Evolutionary conservation across 2,113 vertebrate species (phyloP).

Genomic region (Hypomesus transpacificus): DNA sequence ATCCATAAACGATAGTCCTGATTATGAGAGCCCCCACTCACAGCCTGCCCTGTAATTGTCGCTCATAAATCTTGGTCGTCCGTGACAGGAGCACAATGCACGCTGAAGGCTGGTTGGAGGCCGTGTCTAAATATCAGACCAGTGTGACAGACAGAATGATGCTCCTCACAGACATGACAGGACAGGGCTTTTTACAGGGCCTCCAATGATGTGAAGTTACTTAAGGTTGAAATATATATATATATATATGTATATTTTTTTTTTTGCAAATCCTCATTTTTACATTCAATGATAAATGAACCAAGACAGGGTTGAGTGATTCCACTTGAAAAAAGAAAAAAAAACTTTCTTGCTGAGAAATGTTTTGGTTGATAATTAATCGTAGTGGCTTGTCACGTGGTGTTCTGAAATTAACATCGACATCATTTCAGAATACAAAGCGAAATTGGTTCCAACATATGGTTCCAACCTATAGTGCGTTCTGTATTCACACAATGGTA

Average conservation of each 20-base stretch:
- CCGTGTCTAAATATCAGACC: constrained; percentile 88
- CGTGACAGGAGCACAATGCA: constrained; percentile 93
- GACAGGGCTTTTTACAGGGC: constrained; percentile 83
- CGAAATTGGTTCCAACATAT: no score
- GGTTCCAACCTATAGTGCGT: no score
- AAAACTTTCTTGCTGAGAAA: not conserved
- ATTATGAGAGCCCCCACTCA: constrained; percentile 82
- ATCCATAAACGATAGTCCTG: constrained; percentile 97
- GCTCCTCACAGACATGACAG: constrained; percentile 86
- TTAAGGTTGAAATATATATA: constrained; percentile 36
- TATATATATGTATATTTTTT: constrained; percentile 77
- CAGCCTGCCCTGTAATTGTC: constrained; percentile 91
- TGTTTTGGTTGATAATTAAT: not conserved
- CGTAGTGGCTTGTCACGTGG: not conserved
- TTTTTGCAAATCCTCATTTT: constrained; percentile 61
- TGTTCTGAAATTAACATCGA: not conserved
- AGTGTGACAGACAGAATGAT: constrained; percentile 84
- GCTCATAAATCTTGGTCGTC: constrained; percentile 94
- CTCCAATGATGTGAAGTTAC: constrained; percentile 88
- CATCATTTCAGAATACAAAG: no score
- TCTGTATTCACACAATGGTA: no score
- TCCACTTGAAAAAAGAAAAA: constrained; percentile 44
- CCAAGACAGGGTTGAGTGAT: constrained; percentile 81
- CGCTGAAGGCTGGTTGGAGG: constrained; percentile 84
- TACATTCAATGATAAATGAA: constrained; percentile 71